A percentile compares a stretch with the other conserved stretches of the same genome.
Evolutionary conservation across 2,888 invertebrate species (phyloP).

Genomic region (Cosmorhoe ocellata): DNA sequence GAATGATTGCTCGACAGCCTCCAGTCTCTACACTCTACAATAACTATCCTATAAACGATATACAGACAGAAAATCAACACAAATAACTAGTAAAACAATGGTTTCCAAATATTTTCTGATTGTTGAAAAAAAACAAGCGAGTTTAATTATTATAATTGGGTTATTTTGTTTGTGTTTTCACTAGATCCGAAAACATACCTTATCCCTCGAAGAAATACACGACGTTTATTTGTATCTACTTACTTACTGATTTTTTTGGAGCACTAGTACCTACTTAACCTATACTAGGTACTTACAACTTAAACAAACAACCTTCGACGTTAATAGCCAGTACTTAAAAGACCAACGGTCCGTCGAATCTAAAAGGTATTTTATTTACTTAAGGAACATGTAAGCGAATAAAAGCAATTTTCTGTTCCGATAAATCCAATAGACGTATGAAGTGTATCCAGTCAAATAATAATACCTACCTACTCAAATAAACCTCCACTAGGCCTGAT

Average conservation of each 20-base stretch:
- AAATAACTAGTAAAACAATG: too few species aligned
- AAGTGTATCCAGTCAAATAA: slow-evolving; percentile 3
- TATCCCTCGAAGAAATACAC: too few species aligned
- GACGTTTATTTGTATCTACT: too few species aligned
- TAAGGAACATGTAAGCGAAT: slow-evolving; percentile 10
- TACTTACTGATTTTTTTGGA: too few species aligned
- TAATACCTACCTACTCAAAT: neutral
- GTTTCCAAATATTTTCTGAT: neutral
- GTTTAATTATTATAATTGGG: too few species aligned
- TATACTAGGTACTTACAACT: too few species aligned
- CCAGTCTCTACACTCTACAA: too few species aligned
- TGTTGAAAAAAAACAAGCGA: too few species aligned
- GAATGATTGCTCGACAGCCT: slow-evolving; percentile 61
- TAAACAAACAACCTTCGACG: neutral
- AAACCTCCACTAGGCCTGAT: too few species aligned
- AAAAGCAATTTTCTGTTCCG: slow-evolving; percentile 29
- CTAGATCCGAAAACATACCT: too few species aligned
- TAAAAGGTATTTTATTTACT: slow-evolving; percentile 10
- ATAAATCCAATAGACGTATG: slow-evolving; percentile 25
- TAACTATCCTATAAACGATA: slow-evolving; percentile 53
- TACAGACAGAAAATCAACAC: slow-evolving; percentile 41
- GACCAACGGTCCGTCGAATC: neutral
- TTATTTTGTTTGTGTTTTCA: too few species aligned
- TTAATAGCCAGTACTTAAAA: neutral
- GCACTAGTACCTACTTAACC: too few species aligned